phyloP scores from a whole-genome alignment of 1,140 invertebrate genomes.

The Panagrolaimus sp. region DNA sequence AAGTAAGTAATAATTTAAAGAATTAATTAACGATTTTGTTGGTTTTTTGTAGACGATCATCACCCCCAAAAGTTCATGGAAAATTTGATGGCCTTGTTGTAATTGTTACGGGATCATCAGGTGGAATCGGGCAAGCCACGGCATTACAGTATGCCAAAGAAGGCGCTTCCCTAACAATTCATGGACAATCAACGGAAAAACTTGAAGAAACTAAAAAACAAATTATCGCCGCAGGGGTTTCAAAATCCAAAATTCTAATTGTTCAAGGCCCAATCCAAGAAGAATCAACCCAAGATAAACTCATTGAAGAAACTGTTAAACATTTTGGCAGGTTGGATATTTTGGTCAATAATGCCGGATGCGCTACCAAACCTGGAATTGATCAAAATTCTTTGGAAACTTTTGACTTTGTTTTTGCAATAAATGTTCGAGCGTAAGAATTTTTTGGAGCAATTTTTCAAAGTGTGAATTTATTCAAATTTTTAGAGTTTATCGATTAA shows the following conservation, averaged over 20 bases:
- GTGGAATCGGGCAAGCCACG: conserved; percentile 75
- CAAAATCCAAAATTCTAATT: conserved; percentile 3
- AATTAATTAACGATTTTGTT: too few species aligned
- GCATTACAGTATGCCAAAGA: conserved; percentile 71
- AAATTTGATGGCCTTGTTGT: conserved; percentile 26
- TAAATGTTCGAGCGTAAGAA: conserved; percentile 63
- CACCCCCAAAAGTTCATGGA: too few species aligned
- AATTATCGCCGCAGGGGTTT: conserved; percentile 24
- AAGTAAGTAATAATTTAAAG: too few species aligned
- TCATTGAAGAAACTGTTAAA: conserved; percentile 37
- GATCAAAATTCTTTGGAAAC: conserved; percentile 64
- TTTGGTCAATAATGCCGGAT: conserved; percentile 47
- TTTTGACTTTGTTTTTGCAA: conserved; percentile 70
- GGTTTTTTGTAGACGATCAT: too few species aligned
- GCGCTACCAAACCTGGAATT: not conserved
- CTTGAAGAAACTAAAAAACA: conserved; percentile 27
- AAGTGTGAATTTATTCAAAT: too few species aligned
- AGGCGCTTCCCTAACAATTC: conserved; percentile 69
- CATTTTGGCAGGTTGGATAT: conserved; percentile 47
- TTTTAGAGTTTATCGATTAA: conserved; percentile 56
- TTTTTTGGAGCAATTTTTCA: too few species aligned
- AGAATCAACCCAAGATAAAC: conserved; percentile 20
- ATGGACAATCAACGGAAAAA: conserved; percentile 62
- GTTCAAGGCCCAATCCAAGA: conserved; percentile 28
- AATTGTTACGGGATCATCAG: conserved; percentile 68